phyloP scores from a whole-genome alignment of 2,113 vertebrate genomes.

The Heptranchias perlo region DNA sequence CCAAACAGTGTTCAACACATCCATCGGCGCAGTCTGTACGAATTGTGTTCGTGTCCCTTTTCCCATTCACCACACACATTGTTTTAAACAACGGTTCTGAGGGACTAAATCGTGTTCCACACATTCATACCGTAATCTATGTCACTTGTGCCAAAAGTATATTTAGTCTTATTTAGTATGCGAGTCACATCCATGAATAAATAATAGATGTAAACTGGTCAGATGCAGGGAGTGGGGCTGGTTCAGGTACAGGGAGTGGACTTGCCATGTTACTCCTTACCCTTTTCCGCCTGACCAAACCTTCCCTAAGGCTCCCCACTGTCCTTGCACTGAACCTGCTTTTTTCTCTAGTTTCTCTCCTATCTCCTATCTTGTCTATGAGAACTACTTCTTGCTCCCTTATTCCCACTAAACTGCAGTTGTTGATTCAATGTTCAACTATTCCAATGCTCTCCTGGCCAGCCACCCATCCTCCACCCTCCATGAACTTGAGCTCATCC shows the following conservation, averaged over 20 bases:
- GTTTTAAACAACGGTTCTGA: neutral
- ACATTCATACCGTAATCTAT: neutral
- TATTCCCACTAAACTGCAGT: no score
- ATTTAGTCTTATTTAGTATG: neutral
- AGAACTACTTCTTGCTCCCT: no score
- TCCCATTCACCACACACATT: neutral
- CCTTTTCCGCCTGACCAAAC: no score
- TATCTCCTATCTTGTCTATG: no score
- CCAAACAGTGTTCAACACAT: neutral
- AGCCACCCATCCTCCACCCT: no score
- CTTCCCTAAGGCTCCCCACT: no score
- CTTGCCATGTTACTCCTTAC: no score
- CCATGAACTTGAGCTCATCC: no score
- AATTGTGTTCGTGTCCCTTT: neutral
- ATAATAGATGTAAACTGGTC: neutral
- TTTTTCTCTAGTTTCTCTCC: no score
- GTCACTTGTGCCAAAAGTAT: neutral
- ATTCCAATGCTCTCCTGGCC: no score
- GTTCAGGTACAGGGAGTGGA: neutral
- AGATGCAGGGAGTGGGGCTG: neutral
- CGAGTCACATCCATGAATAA: neutral
- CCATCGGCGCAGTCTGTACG: neutral
- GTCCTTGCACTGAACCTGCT: no score
- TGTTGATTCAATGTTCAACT: no score
- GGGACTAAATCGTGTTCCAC: neutral